Conservation (phyloP, 2,888 invertebrate species). For the Bembecia ichneumoniformis region DNA sequence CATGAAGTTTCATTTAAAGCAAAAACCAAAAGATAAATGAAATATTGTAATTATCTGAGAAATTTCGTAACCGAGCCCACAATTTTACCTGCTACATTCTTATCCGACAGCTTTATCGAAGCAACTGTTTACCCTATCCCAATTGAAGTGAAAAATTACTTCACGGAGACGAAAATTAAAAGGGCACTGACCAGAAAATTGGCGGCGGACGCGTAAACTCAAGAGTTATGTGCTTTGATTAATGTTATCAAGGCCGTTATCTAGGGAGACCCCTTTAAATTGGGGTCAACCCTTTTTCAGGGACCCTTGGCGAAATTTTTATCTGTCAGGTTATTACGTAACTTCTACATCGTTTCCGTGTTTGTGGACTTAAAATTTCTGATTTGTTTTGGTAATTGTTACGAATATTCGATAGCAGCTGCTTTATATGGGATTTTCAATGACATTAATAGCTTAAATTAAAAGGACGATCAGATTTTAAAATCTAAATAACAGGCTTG, state of each 20-base stretch:
- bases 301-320: conserved; percentile 5
- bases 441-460: too few species aligned
- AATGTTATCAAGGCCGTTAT: conserved; percentile 64
- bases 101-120: not conserved
- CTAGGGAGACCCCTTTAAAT: conserved; percentile 44
- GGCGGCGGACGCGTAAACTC: conserved; percentile 32
- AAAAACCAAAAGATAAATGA: too few species aligned
- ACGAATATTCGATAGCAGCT: too few species aligned
- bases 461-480: too few species aligned
- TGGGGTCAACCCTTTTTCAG: conserved; percentile 39
- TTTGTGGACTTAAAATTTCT: not conserved
- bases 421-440: too few species aligned
- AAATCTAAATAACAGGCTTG: too few species aligned
- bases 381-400: too few species aligned
- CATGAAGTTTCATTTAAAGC: too few species aligned
- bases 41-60: too few species aligned
- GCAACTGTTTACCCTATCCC: conserved; percentile 41
- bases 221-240: conserved; percentile 57
- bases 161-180: conserved; percentile 54
- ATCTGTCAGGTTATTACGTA: conserved; percentile 2
- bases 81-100: not conserved
- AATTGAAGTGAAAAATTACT: conserved; percentile 55
- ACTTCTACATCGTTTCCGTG: not conserved
- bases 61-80: too few species aligned
- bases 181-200: conserved; percentile 64